A percentile compares a stretch with the other conserved stretches of the same genome.
These are phyloP conservation scores for Acrossocheilus wenchowensis DNA, from an alignment of 2,797 vertebrate species.

Conservation along the genomic window DNA sequence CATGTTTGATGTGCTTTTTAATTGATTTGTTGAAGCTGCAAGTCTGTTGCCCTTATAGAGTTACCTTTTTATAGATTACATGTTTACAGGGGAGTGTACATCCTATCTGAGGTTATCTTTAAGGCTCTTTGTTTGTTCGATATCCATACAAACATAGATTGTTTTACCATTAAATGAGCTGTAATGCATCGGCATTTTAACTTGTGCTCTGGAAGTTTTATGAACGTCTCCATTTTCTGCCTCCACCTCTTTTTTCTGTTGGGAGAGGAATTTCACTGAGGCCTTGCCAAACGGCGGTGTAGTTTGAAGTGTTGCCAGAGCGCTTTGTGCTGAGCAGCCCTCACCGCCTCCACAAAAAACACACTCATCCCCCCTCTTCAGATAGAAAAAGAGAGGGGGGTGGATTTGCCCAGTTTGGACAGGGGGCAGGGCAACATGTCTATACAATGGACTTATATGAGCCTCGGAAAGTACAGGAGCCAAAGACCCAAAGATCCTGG, in stretches of 20 bases:
- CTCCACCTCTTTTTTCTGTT: slow-evolving; percentile 3
- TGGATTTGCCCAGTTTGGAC: slow-evolving; percentile 26
- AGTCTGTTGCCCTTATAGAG: neutral
- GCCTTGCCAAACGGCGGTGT: slow-evolving; percentile 53
- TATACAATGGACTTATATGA: slow-evolving; percentile 38
- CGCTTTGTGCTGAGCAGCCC: slow-evolving; percentile 42
- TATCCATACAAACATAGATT: neutral
- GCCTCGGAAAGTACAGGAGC: slow-evolving; percentile 7
- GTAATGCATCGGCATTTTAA: neutral
- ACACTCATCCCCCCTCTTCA: slow-evolving; percentile 18
- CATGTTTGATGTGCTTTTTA: neutral
- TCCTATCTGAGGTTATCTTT: neutral
- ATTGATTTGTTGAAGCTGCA: neutral
- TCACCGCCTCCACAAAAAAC: slow-evolving; percentile 34
- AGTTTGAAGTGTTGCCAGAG: slow-evolving; percentile 56
- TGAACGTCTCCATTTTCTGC: slow-evolving; percentile 25
- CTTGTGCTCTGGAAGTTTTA: slow-evolving; percentile 1
- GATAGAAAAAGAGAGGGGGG: neutral
- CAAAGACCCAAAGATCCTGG: neutral
- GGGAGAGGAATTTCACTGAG: slow-evolving; percentile 60
- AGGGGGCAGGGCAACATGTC: slow-evolving; percentile 26
- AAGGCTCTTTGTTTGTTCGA: neutral
- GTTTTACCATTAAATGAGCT: neutral
- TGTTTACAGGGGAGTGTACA: neutral
- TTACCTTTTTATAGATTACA: neutral